Evolutionary conservation across 2,888 invertebrate species (phyloP), one percentile per base, ranked within the genome.

Genomic region (Melanotus villosus): DNA sequence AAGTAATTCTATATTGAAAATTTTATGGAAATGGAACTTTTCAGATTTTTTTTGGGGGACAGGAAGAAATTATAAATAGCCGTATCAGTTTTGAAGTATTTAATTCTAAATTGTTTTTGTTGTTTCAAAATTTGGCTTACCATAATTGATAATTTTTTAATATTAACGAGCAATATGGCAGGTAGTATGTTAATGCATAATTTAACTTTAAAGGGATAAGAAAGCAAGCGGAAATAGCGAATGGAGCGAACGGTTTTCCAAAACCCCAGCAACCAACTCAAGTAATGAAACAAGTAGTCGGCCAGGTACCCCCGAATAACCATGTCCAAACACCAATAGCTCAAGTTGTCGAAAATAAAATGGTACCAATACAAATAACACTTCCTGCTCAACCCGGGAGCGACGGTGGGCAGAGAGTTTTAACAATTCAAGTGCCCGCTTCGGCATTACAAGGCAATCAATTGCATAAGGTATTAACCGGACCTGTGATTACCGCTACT

Each of bases 371-470:
- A 41, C 89, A 89, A 86, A 92, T 96, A 67, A 96, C 95, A 0
- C 85, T 96, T 79, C 95, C 95, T 1, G 90, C 93, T 38, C 93
- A 93, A 80, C 90, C 92, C 1, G 93, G 93, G 5, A 89, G 91
- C 16, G 90, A 82, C 75, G 80, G 79, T 19, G 84, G 90, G 75
- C 90, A 90, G 21, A 89, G 95, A 71, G 90, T 94, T 45, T 89
- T 96, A 67, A 95, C 94, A n/a, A 95, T 96, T 81, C 95, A 95
- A 86, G 95, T 96, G 78, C 95, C 96, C 69, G 94, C 94, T 19
- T 92, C 94, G 9, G 94, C 95, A 23, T 87, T 96, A 58, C 84
- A 85, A 86, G 89, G 88, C 63, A 88, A 89, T 79, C 88, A 88
- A 73, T 79, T 89, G 72, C 90, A 89, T 72, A 86, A 91, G 83